A percentile compares a stretch with the other conserved stretches of the same genome.
These are phyloP conservation scores for Aethina tumida DNA, from an alignment of 1,140 invertebrate species.

Conservation along the genomic window DNA sequence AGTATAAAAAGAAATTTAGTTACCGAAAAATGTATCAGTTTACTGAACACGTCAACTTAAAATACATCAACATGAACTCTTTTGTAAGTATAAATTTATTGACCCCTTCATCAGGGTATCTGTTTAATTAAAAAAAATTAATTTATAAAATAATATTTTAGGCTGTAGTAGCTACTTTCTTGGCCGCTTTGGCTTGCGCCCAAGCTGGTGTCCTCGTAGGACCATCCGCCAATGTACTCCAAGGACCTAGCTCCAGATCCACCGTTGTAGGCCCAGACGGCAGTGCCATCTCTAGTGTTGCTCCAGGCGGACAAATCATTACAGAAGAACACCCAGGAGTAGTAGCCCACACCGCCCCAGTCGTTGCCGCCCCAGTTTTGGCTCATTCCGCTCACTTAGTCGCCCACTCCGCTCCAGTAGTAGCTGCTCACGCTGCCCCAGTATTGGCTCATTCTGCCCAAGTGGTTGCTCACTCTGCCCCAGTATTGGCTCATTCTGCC, in stretches of 20 bases:
- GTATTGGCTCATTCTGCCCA: too few species aligned
- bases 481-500: too few species aligned
- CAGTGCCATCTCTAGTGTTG: constrained; percentile 21
- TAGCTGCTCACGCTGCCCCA: constrained; percentile 18
- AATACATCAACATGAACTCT: constrained; percentile 2
- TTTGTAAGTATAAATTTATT: constrained; percentile 2
- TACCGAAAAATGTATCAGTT: too few species aligned
- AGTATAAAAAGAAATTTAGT: too few species aligned
- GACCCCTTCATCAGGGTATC: background rate
- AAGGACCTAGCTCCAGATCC: constrained; percentile 24
- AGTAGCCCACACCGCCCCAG: constrained; percentile 15
- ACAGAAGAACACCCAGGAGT: constrained; percentile 18
- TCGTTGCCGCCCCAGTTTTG: constrained; percentile 2
- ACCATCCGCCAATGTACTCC: constrained; percentile 17
- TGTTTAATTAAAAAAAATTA: background rate
- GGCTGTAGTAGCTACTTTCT: constrained; percentile 17
- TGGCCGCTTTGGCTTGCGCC: constrained; percentile 19
- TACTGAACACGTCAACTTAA: too few species aligned
- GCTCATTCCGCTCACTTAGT: background rate
- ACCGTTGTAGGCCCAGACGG: constrained; percentile 25
- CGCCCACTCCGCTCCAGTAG: constrained; percentile 5
- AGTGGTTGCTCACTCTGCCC: constrained; percentile 3
- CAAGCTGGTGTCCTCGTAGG: constrained; percentile 15
- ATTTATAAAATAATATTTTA: too few species aligned
- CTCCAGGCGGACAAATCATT: constrained; percentile 21